Evolutionary conservation across 2,113 vertebrate genomes (phyloP), one percentile per base, ranked within the genome.

Genomic region (Lates calcarifer): DNA sequence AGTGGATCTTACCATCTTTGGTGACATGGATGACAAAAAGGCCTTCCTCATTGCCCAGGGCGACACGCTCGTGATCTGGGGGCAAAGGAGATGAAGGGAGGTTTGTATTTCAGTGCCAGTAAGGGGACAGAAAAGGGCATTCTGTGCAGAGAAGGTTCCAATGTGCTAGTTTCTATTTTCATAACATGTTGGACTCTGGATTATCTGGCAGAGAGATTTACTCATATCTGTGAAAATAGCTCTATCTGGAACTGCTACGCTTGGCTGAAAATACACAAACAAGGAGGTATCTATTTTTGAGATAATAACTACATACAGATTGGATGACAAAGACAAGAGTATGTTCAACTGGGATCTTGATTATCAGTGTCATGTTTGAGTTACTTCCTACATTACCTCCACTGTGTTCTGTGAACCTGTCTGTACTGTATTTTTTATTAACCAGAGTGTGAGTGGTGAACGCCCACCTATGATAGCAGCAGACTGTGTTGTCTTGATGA

Each of bases 401-500:
- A n/a, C n/a, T n/a, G n/a, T n/a, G n/a, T n/a, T n/a, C n/a, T n/a
- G n/a, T n/a, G n/a, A n/a, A n/a, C n/a, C n/a, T n/a, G n/a, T 15
- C 2, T 31, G 51, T 33, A 7, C 22, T 33, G 41, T 26, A 11
- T 64, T 3, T 18, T 15, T 18, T 24, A 10, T 37, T 24, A 61
- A 28, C n/a, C n/a, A 41, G 6, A 28, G 6, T 35, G n/a, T 18
- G 29, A 24, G 39, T 35, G 5, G 2, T 24, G n/a, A 18, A 11
- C 1, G 3, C 86, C 26, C 69, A 94, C 93, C 93, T 74, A 94
- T 92, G 84, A 99, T 99, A 71, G 97, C 95, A 65, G 98, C 98
- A 49, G 97, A 96, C 94, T 99, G 98, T 1, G 98, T 98, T 20
- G 96, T 98, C 95, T 99, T 99, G 93, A 99, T 99, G 93, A 99